A percentile compares a stretch with the other conserved stretches of the same genome.
These are phyloP conservation scores for Intoshia linei DNA, from an alignment of 1,140 invertebrate species.

Conservation along the genomic window DNA sequence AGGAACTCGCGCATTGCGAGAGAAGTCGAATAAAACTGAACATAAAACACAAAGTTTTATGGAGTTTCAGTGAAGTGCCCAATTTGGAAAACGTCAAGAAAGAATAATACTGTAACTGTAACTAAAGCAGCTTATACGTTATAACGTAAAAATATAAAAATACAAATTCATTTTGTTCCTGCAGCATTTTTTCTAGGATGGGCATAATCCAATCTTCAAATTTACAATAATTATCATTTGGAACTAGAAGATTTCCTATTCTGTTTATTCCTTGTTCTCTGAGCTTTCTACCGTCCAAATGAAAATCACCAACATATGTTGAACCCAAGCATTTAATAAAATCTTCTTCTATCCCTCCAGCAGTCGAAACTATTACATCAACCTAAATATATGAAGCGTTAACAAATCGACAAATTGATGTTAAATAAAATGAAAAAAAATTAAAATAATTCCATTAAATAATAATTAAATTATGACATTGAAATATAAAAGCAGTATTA, in stretches of 20 bases:
- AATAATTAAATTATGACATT: background rate
- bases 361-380: conserved; percentile 80
- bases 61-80: too few relatives aligned
- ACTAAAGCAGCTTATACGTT: too few relatives aligned
- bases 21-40: too few relatives aligned
- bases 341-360: conserved; percentile 90
- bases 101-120: too few relatives aligned
- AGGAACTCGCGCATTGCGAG: too few relatives aligned
- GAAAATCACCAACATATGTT: conserved; percentile 62
- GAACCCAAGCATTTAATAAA: conserved; percentile 86
- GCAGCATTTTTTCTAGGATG: conserved; percentile 52
- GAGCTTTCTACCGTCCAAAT: conserved; percentile 34
- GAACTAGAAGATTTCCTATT: conserved; percentile 79
- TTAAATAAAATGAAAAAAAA: background rate
- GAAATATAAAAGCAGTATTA: background rate
- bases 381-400: conserved; percentile 26
- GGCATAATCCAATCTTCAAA: conserved; percentile 96
- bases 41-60: too few relatives aligned
- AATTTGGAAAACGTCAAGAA: too few relatives aligned
- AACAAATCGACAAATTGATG: background rate
- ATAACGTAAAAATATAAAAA: conserved; percentile 10
- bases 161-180: conserved; percentile 49
- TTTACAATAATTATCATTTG: conserved; percentile 85
- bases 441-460: background rate
- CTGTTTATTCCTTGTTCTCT: conserved; percentile 64